Base-by-base conservation (phyloP, 2,888 invertebrate species). In the Phanerotoma sp. region DNA sequence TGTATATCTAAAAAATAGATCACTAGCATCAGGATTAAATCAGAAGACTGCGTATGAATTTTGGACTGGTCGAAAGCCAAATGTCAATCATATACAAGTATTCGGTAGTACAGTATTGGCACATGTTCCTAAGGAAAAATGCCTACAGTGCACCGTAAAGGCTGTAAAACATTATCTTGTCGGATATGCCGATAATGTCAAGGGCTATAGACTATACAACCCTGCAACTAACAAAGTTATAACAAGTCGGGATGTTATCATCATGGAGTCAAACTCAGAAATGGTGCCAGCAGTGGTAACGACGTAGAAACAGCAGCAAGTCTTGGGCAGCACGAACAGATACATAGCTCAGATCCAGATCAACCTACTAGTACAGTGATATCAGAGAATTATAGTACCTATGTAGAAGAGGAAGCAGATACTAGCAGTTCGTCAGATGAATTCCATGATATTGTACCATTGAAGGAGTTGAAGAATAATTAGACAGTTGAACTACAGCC, bases 31-130 rank as follows among this genome's bases (percentile, higher is more conserved):
- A 2, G 60, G 53, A 33, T 32, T 44, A 7, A 56, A 33, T 15
- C 40, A 35, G 0, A 54, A 15, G 3, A 67, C 62, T 13, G 65
- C 64, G 5, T 61, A 46, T 25, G 63, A 66, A 32, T 15, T 59
- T n/a, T 65, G 62, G 64, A 33, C 44, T 37, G n/a, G 21, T 1
- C 48, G 20, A 10, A 65, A 62, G 47, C 63, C 63, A 1, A 42
- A 62, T 11, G 25, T 65, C 0, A 16, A 54, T 7, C 30, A 60
- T 44, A 13, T 63, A 30, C 57, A 55, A 4, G 30, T 62, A 11
- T 69, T 67, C 32, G 67, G 66, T 5, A 57, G 46, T 9, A 49
- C 48, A 37, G 63, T 40, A 1, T 62, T 61, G 32, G 58, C 51
- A 4, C 63, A 61, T 28, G 28, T 63, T 10, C 61, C 62, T 1